Conservation (phyloP, 1,140 invertebrate genomes). For the Drosophila arawakana region DNA sequence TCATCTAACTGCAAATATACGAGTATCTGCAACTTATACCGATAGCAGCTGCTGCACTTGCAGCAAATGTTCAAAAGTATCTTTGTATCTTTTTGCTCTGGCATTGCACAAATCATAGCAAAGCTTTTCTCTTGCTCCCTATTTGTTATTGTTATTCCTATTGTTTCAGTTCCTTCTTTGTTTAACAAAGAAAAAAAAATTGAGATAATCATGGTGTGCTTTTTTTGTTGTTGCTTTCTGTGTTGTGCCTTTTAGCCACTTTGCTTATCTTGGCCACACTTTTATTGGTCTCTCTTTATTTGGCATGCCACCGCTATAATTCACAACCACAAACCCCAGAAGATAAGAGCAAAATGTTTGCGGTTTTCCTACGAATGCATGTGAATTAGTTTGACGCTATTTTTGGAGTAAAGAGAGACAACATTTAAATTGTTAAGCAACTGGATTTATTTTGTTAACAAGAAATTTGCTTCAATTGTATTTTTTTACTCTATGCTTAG, state of each 20-base stretch:
- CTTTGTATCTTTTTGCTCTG: conserved; percentile 41
- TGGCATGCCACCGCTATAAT: conserved; percentile 69
- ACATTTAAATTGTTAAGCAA: background rate
- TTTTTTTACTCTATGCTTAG: background rate
- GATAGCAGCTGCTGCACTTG: conserved; percentile 23
- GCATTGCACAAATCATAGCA: conserved; percentile 41
- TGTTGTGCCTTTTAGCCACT: conserved; percentile 46
- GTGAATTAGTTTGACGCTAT: conserved; percentile 64
- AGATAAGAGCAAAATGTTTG: conserved; percentile 67
- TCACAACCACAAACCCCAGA: conserved; percentile 46
- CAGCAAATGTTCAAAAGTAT: conserved; percentile 30
- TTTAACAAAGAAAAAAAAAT: conserved; percentile 16
- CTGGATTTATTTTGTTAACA: conserved; percentile 6
- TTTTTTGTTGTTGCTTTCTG: conserved; percentile 28
- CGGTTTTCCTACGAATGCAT: conserved; percentile 57
- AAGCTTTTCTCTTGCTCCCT: conserved; percentile 19
- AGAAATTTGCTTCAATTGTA: conserved; percentile 16
- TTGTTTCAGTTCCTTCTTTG: conserved; percentile 31
- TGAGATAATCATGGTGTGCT: conserved; percentile 9
- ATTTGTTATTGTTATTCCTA: conserved; percentile 23
- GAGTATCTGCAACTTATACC: conserved; percentile 24
- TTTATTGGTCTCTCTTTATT: conserved; percentile 75
- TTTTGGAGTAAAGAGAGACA: conserved; percentile 30
- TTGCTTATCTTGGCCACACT: conserved; percentile 77
- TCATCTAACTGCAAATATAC: conserved; percentile 17